Base-by-base conservation (phyloP, 1,140 invertebrate species). In the Phocides pigmalion region DNA sequence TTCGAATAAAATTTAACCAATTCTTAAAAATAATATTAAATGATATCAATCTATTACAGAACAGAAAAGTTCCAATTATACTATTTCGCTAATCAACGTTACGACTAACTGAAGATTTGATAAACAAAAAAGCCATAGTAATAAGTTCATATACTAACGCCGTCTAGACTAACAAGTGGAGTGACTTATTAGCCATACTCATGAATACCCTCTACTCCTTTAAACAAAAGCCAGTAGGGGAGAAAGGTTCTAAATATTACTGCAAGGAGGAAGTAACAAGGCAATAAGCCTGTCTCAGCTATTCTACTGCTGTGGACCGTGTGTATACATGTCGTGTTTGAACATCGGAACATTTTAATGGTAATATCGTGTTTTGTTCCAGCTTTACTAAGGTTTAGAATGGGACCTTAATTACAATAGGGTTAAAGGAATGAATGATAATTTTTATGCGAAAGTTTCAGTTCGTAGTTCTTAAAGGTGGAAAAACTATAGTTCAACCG, bases 131-230 rank as follows among this genome's bases (percentile, higher is more conserved):
- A 6, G 25, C 2, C 16, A 46, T 11, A 42, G 9, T 19, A 46
- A 35, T 47, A 22, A 22, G 32, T 50, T 50, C 47, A 50, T 50
- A 50, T 28, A 1, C 6, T 32, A 16, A 8, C 22, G 16, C 22
- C 11, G 54, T 58, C 54, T 58, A 32, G 54, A 46, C 53, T 58
- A 58, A 58, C 54, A 58, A 58, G 54, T 39, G 32, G 42, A 58
- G 54, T 58, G 54, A 58, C 54, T 46, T 58, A 58, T 58, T 58
- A 58, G 54, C 54, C 54, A 58, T 58, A 58, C 41, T 58, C 54
- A 28, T 58, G 54, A 46, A 58, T 58, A 58, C 54, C 41, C 41
- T 46, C 53, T 42, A 58, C 46, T 58, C 35, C 20, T 9, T 56
- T 56, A 56, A 56, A 58, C 54, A 58, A 58, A 58, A 41, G 54